Evolutionary conservation across 2,888 invertebrate genomes (phyloP).

Genomic region (Eilema depressum): DNA sequence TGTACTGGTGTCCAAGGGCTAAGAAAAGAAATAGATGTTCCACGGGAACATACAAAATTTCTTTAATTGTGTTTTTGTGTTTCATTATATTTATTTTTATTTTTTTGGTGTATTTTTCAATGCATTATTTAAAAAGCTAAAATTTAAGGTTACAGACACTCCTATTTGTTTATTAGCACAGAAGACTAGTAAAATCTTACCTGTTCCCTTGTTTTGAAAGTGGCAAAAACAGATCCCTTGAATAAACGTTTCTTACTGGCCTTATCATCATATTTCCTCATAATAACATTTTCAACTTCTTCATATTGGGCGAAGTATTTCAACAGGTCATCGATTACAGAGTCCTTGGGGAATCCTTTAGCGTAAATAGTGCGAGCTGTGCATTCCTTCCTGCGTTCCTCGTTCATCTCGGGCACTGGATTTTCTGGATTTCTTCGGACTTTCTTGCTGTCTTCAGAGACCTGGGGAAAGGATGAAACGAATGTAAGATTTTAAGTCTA

Average conservation of each 20-base stretch:
- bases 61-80: too few species aligned
- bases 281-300: conserved; percentile 89
- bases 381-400: conserved; percentile 93
- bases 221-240: conserved; percentile 97
- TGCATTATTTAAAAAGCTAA: too few species aligned
- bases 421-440: conserved; percentile 91
- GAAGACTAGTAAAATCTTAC: conserved; percentile 52
- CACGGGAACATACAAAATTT: too few species aligned
- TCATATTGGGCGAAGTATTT: conserved; percentile 91
- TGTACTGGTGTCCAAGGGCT: background rate
- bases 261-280: conserved; percentile 88
- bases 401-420: conserved; percentile 94
- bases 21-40: background rate
- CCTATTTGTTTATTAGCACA: too few species aligned
- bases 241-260: conserved; percentile 89
- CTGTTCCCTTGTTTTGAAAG: conserved; percentile 93
- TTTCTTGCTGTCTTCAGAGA: conserved; percentile 90
- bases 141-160: too few species aligned
- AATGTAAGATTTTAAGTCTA: too few species aligned
- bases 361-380: conserved; percentile 93
- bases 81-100: too few species aligned
- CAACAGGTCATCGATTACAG: conserved; percentile 90
- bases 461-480: conserved; percentile 70
- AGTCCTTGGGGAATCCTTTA: conserved; percentile 93
- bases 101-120: too few species aligned